Conservation (phyloP, 2,113 vertebrate species). For the Rhea americana region DNA sequence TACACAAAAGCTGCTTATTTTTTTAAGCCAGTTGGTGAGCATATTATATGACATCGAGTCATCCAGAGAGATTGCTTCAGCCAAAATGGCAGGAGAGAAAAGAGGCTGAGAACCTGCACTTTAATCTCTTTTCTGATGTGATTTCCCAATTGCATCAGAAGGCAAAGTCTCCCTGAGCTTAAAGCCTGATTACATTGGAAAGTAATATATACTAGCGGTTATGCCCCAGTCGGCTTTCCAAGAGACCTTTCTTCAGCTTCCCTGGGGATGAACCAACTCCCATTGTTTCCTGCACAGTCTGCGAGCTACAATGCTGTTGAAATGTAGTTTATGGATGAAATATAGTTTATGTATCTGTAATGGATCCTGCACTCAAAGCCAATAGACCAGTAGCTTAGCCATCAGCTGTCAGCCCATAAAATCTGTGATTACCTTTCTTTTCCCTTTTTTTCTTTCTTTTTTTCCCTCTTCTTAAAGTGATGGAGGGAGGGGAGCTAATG, state of each 20-base stretch:
- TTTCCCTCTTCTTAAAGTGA: background rate
- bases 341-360: conserved; percentile 60
- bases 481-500: conserved; percentile 48
- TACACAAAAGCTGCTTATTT: conserved; percentile 48
- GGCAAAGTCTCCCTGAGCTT: conserved; percentile 1
- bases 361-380: conserved; percentile 74
- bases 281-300: conserved; percentile 1
- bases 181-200: background rate
- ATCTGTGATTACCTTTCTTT: conserved; percentile 67
- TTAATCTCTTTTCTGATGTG: conserved; percentile 59
- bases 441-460: background rate
- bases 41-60: conserved; percentile 23
- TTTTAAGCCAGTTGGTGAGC: conserved; percentile 5
- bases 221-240: conserved; percentile 16
- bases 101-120: conserved; percentile 57
- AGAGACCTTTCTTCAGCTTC: conserved; percentile 44
- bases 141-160: conserved; percentile 67
- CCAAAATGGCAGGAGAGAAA: conserved; percentile 47
- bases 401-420: conserved; percentile 80
- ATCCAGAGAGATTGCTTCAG: conserved; percentile 62
- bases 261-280: conserved; percentile 12
- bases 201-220: background rate
- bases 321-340: conserved; percentile 62
- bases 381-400: conserved; percentile 61
- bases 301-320: conserved; percentile 51